phyloP scores from a whole-genome alignment of 30 jellyfish, hydroid and myxozoan species.

The Chrysaora quinquecirrha region DNA sequence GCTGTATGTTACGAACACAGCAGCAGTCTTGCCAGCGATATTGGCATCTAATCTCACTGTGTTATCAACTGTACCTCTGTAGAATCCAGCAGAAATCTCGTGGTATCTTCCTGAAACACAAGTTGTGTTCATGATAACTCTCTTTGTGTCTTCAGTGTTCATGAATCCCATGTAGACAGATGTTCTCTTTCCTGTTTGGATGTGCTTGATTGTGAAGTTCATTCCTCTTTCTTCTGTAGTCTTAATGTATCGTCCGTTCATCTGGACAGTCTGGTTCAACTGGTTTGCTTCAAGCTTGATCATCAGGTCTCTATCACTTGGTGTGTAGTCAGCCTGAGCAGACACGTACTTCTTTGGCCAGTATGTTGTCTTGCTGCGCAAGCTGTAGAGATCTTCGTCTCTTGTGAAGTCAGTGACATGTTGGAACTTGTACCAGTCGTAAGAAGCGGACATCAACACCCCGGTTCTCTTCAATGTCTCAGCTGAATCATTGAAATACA shows the following conservation, averaged over 20 bases:
- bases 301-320: conserved; percentile 60
- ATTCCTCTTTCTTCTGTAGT: conserved; percentile 69
- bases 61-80: conserved; percentile 21
- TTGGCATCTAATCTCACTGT: conserved; percentile 31
- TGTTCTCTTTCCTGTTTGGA: conserved; percentile 56
- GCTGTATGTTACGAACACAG: conserved; percentile 29
- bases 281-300: conserved; percentile 85
- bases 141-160: conserved; percentile 49
- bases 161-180: conserved; percentile 75
- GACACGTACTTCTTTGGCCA: conserved; percentile 81
- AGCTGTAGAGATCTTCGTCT: conserved; percentile 52
- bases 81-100: conserved; percentile 53
- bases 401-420: conserved; percentile 72
- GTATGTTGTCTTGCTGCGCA: conserved; percentile 82
- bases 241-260: conserved; percentile 71
- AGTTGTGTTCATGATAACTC: conserved; percentile 39
- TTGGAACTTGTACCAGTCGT: conserved; percentile 95
- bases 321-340: conserved; percentile 71
- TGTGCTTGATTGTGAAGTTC: conserved; percentile 75
- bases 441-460: conserved; percentile 59
- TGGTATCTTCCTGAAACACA: conserved; percentile 34
- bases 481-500: conserved; percentile 58
- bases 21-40: conserved; percentile 45
- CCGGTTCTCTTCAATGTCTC: conserved; percentile 64
- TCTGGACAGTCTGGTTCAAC: conserved; percentile 69